A percentile compares a stretch with the other conserved stretches of the same genome.
Evolutionary conservation across 1,140 invertebrate species (phyloP).

Genomic region (Homarus americanus): DNA sequence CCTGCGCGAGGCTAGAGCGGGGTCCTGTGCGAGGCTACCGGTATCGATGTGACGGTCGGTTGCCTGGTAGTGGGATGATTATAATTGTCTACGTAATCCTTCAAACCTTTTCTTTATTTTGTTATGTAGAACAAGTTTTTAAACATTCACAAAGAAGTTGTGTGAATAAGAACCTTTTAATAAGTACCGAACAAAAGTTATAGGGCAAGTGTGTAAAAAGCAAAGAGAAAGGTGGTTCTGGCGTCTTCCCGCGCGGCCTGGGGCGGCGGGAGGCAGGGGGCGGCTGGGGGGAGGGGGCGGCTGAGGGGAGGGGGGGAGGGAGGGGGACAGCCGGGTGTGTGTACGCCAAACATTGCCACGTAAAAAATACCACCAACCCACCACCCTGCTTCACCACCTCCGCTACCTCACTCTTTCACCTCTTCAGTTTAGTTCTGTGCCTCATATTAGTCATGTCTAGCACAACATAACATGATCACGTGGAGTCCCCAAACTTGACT

Average conservation of each 20-base stretch:
- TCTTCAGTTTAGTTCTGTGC: neutral
- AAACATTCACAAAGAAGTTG: neutral
- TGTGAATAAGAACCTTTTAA: neutral
- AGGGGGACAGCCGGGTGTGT: slow-evolving; percentile 51
- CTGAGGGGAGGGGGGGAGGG: neutral
- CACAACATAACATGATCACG: too few species aligned
- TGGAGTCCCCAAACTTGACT: neutral
- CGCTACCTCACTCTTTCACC: slow-evolving; percentile 25
- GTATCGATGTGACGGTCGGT: slow-evolving; percentile 69
- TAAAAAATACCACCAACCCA: slow-evolving; percentile 60
- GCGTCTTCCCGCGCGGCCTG: slow-evolving; percentile 68
- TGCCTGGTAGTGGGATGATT: slow-evolving; percentile 44
- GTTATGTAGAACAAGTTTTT: neutral
- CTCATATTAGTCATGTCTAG: too few species aligned
- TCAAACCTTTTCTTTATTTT: neutral
- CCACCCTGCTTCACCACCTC: slow-evolving; percentile 5
- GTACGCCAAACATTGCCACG: slow-evolving; percentile 70
- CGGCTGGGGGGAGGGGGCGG: neutral
- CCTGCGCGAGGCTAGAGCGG: slow-evolving; percentile 69
- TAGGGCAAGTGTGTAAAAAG: slow-evolving; percentile 41
- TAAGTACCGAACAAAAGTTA: neutral
- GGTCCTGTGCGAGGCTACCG: slow-evolving; percentile 63
- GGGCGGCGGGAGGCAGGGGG: slow-evolving; percentile 42
- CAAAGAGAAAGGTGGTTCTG: slow-evolving; percentile 62
- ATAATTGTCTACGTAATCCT: neutral